Evolutionary conservation across 2,797 vertebrate species (phyloP).

Genomic region (Dendrocincla fuliginosa): DNA sequence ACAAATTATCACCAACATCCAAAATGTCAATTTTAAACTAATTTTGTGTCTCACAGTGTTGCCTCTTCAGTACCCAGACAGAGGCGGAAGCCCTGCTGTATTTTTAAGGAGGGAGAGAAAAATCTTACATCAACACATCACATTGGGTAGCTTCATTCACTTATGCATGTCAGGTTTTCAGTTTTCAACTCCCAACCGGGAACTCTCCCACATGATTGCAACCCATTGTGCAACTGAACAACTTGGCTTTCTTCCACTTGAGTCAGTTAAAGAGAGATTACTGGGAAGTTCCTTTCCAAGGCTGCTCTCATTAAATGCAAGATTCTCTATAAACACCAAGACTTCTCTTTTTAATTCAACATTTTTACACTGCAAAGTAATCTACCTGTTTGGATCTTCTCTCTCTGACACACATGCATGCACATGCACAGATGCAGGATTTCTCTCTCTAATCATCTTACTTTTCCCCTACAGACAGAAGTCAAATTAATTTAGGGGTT

Average conservation of each 20-base stretch:
- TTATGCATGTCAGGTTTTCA: constrained; percentile 56
- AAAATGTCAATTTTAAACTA: constrained; percentile 63
- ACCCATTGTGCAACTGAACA: constrained; percentile 46
- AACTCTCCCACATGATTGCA: constrained; percentile 55
- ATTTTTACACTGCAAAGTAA: not conserved
- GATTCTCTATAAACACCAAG: not conserved
- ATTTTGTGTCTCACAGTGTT: constrained; percentile 42
- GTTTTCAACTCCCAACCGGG: constrained; percentile 22
- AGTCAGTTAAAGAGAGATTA: constrained; percentile 44
- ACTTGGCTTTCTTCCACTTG: constrained; percentile 42
- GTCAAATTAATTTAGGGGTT: not conserved
- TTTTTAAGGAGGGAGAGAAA: constrained; percentile 5
- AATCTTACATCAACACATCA: constrained; percentile 25
- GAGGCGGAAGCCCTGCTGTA: not conserved
- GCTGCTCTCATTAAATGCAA: not conserved
- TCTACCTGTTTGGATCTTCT: not conserved
- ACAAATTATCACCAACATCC: constrained; percentile 60
- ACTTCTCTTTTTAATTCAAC: not conserved
- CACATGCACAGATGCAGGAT: not conserved
- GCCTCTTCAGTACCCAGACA: constrained; percentile 12
- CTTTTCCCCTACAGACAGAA: not conserved
- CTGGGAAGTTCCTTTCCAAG: constrained; percentile 8
- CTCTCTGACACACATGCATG: not conserved
- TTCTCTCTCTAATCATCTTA: not conserved
- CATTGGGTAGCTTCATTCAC: not conserved